phyloP scores from a whole-genome alignment of 2,888 invertebrate species.

The Steinernema hermaphroditum region DNA sequence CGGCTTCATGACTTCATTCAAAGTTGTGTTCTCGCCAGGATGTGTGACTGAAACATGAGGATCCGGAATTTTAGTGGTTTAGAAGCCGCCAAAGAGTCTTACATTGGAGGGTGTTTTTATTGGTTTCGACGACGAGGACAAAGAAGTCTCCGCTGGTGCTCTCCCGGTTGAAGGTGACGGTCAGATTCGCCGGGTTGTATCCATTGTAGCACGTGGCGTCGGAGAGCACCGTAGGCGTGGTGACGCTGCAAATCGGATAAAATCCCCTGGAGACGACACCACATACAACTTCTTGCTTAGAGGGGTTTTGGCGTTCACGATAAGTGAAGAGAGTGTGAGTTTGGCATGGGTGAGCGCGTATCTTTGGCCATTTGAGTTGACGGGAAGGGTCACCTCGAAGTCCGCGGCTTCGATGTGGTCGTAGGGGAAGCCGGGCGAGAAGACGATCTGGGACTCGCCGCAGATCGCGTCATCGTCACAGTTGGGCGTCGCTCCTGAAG shows the following conservation, averaged over 20 bases:
- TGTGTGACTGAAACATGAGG: not conserved
- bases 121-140: not conserved
- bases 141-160: not conserved
- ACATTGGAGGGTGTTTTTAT: not conserved
- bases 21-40: not conserved
- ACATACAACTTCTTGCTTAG: not conserved
- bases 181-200: not conserved
- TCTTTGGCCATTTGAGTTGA: not conserved
- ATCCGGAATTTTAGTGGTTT: not conserved
- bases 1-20: not conserved
- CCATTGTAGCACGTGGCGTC: not conserved
- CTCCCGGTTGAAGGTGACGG: not conserved
- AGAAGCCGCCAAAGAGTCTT: not conserved
- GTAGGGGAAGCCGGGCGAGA: slow-evolving; percentile 3
- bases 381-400: not conserved
- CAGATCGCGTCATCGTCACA: not conserved
- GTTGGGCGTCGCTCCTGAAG: not conserved
- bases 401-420: not conserved
- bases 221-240: not conserved
- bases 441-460: not conserved
- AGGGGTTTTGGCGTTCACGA: not conserved
- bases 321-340: not conserved
- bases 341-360: not conserved
- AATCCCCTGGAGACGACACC: not conserved
- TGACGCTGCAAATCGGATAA: not conserved